A percentile compares a stretch with the other conserved stretches of the same genome.
Evolutionary conservation across 2,797 vertebrate genomes (phyloP).

Genomic region (Acrocephalus scirpaceus): DNA sequence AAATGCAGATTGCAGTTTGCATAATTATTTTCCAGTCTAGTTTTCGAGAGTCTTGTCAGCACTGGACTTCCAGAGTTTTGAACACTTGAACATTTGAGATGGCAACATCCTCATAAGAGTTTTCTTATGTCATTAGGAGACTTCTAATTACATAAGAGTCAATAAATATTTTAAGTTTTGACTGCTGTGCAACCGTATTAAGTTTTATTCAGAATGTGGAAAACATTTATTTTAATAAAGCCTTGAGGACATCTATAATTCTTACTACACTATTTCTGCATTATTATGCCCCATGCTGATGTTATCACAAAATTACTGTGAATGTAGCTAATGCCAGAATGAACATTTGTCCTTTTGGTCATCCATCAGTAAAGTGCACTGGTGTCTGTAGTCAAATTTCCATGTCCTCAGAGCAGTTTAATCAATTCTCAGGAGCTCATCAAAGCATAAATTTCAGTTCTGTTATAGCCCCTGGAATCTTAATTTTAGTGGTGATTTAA

Average conservation of each 20-base stretch:
- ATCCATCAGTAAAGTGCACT: neutral
- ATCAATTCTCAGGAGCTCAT: neutral
- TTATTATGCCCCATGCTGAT: neutral
- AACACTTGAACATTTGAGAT: neutral
- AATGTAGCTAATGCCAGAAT: neutral
- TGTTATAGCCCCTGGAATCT: neutral
- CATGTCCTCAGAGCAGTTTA: neutral
- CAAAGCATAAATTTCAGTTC: neutral
- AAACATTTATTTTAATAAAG: neutral
- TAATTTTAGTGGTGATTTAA: neutral
- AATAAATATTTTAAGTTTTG: neutral
- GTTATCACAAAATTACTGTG: neutral
- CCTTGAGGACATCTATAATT: neutral
- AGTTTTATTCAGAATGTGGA: neutral
- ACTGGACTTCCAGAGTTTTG: neutral
- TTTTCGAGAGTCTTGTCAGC: neutral
- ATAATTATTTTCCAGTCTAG: neutral
- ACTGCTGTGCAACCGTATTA: neutral
- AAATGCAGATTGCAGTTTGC: neutral
- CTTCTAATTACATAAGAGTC: neutral
- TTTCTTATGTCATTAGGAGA: neutral
- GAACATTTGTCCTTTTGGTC: neutral
- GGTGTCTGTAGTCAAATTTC: neutral
- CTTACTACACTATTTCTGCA: neutral
- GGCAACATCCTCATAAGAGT: neutral